phyloP scores from a whole-genome alignment of 2,113 vertebrate genomes.

The Coreoperca whiteheadi region DNA sequence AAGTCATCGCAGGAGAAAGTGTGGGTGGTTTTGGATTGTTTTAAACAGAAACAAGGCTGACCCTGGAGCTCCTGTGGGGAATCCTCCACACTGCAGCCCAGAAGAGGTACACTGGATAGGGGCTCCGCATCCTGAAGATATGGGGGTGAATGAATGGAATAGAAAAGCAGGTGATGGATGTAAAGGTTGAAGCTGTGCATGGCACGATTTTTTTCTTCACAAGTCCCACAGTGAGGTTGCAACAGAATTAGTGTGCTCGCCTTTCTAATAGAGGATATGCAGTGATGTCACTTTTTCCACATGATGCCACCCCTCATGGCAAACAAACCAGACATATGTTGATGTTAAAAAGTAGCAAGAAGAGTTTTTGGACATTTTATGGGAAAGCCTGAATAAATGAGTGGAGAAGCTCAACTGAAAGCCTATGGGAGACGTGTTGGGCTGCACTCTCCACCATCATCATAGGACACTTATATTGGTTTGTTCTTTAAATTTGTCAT shows the following conservation, averaged over 20 bases:
- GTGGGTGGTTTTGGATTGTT: constrained; percentile 88
- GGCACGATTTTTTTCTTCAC: background rate
- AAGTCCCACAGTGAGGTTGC: background rate
- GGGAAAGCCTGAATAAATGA: no score
- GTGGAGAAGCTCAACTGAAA: no score
- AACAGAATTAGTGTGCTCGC: background rate
- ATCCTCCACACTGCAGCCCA: constrained; percentile 89
- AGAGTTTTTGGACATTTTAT: background rate
- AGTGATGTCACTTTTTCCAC: background rate
- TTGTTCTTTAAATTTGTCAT: no score
- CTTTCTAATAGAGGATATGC: background rate
- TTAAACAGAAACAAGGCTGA: constrained; percentile 88
- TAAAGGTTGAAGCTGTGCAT: background rate
- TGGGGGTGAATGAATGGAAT: background rate
- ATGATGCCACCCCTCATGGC: no score
- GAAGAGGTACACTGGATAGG: constrained; percentile 87
- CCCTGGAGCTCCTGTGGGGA: constrained; percentile 84
- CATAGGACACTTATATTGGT: no score
- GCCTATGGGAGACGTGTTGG: no score
- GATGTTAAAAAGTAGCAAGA: background rate
- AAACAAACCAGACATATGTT: background rate
- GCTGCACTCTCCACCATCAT: no score
- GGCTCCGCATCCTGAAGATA: constrained; percentile 88
- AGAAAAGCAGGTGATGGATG: background rate
- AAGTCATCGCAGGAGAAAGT: constrained; percentile 88